phyloP scores from a whole-genome alignment of 2,113 vertebrate genomes.

The Trichomycterus rosablanca region DNA sequence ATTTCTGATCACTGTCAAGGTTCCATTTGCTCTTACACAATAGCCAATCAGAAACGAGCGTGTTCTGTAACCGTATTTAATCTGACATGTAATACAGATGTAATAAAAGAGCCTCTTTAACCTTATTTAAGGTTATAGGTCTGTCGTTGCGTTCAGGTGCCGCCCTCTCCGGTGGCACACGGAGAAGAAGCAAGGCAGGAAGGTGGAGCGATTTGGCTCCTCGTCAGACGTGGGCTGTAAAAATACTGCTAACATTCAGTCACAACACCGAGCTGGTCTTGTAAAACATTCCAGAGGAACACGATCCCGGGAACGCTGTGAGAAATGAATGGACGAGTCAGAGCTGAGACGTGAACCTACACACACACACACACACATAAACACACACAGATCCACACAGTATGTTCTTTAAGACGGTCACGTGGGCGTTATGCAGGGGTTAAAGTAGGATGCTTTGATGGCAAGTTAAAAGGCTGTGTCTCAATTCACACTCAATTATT shows the following conservation, averaged over 20 bases:
- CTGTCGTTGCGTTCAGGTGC: not conserved
- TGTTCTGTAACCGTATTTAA: too few relatives aligned
- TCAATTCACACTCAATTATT: too few relatives aligned
- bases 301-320: slow-evolving; percentile 27
- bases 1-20: too few relatives aligned
- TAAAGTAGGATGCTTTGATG: too few relatives aligned
- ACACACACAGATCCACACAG: slow-evolving; percentile 8
- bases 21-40: too few relatives aligned
- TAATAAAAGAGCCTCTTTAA: too few relatives aligned
- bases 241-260: slow-evolving; percentile 31
- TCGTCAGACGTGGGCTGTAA: slow-evolving; percentile 26
- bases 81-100: too few relatives aligned
- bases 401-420: slow-evolving; percentile 3
- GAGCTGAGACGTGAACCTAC: not conserved
- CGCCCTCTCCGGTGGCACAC: not conserved
- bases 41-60: too few relatives aligned
- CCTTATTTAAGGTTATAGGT: too few relatives aligned
- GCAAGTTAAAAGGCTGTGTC: too few relatives aligned
- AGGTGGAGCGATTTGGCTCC: not conserved
- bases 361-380: not conserved
- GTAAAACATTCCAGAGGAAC: slow-evolving; percentile 33
- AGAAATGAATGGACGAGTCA: not conserved
- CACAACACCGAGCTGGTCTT: slow-evolving; percentile 13
- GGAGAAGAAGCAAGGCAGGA: not conserved
- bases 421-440: too few relatives aligned